Evolutionary conservation across 2,888 invertebrate genomes (phyloP).

Genomic region (Tiliacea aurago): DNA sequence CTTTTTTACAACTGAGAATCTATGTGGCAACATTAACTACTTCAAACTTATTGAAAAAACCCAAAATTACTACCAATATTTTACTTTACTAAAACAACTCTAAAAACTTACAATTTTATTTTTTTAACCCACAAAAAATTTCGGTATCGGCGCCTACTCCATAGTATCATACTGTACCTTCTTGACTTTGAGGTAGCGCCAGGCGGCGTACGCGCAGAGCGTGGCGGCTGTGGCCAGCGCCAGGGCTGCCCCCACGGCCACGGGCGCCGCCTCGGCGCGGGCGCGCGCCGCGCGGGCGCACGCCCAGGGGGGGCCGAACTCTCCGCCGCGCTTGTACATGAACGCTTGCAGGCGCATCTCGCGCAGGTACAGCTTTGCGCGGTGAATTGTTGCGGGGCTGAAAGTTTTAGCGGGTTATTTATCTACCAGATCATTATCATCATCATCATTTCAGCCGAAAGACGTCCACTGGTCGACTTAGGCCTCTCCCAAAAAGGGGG

Average conservation of each 20-base stretch:
- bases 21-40: slow-evolving; percentile 49
- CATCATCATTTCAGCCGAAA: no score
- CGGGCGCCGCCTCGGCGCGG: slow-evolving; percentile 96
- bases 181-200: slow-evolving; percentile 75
- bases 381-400: slow-evolving; percentile 85
- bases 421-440: background rate
- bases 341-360: slow-evolving; percentile 96
- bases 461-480: no score
- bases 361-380: slow-evolving; percentile 92
- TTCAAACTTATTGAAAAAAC: slow-evolving; percentile 30
- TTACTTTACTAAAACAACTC: slow-evolving; percentile 17
- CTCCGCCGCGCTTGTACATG: slow-evolving; percentile 95
- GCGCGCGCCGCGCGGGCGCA: slow-evolving; percentile 88
- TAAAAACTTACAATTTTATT: slow-evolving; percentile 14
- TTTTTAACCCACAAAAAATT: slow-evolving; percentile 15
- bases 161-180: slow-evolving; percentile 66
- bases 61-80: slow-evolving; percentile 13
- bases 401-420: slow-evolving; percentile 15
- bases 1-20: slow-evolving; percentile 27
- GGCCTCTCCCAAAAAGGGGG: no score
- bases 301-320: slow-evolving; percentile 93
- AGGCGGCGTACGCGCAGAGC: slow-evolving; percentile 95
- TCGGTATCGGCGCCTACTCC: slow-evolving; percentile 46
- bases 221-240: slow-evolving; percentile 95
- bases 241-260: slow-evolving; percentile 92